phyloP scores from a whole-genome alignment of 1,140 invertebrate genomes.

The Lucilia cuprina region DNA sequence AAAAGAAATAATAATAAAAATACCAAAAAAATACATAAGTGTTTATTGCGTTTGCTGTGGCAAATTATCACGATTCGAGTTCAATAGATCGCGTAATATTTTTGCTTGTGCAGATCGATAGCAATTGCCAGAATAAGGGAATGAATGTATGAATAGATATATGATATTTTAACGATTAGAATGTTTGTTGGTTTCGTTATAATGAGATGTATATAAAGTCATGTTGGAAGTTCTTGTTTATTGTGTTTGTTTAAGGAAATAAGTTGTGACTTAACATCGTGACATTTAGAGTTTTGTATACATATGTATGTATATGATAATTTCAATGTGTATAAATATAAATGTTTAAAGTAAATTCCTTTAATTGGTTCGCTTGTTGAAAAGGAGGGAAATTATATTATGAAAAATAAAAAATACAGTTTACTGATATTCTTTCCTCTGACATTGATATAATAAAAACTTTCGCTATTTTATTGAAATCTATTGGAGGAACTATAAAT shows the following conservation, averaged over 20 bases:
- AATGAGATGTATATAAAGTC: not conserved
- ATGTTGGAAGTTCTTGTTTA: not conserved
- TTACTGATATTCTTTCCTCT: no score
- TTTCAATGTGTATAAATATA: not conserved
- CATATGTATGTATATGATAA: not conserved
- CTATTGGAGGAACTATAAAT: no score
- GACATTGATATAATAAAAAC: no score
- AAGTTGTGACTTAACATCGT: not conserved
- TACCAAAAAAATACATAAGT: not conserved
- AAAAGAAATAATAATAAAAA: no score
- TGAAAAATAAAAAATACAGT: no score
- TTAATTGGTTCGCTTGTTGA: no score
- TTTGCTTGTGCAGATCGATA: not conserved
- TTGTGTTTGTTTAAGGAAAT: not conserved
- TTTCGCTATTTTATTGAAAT: no score
- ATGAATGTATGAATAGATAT: not conserved
- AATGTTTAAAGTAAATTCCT: no score
- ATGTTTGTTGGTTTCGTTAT: not conserved
- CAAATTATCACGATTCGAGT: conserved; percentile 7
- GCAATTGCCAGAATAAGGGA: not conserved
- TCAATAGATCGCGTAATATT: not conserved
- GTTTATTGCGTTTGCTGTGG: conserved; percentile 8
- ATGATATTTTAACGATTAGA: conserved; percentile 15
- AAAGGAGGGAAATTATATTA: no score
- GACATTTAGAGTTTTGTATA: not conserved